Evolutionary conservation across 2,888 invertebrate genomes (phyloP), one percentile per base, ranked within the genome.

Genomic region (Aspidiotus rigidus): DNA sequence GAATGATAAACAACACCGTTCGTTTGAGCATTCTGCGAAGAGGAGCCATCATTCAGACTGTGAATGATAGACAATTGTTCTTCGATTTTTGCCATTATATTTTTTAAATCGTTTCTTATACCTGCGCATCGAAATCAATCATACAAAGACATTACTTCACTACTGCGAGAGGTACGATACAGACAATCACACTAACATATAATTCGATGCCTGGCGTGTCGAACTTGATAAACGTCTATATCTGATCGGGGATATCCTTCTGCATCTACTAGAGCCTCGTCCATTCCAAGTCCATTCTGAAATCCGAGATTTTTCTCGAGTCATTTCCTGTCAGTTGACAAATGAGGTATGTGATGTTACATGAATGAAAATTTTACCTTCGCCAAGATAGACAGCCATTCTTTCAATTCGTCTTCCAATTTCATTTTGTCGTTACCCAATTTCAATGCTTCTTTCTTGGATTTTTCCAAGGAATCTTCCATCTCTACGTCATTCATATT

Each of bases 191-290:
- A 60, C 85, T 83, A 81, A 90, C 95, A 92, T 76, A 91, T 90
- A 69, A 98, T 92, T 75, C 84, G 83, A 75, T 93, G 90, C 61
- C 97, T 83, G 0, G 95, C 91, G 77, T 89, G 86, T 66, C 96
- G 83, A 1, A 96, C 92, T 80, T 93, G 89, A 77, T 91, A 91
- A 0, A 96, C 86, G 78, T 98, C 95, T 72, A 98, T 88, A 75
- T 93, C 91, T 73, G 83, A 84, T 56, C 93, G 82, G 0, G 97
- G 97, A 79, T 83, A 98, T 0, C 92, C 95, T 74, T 94, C 88
- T 0, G 77, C 76, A 77, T 98, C 97, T 0, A 96, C 86, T 69
- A 98, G 78, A 2, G 89, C 80, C 6, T 90, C 93, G 7, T 82
- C 79, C 93, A 97, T 91, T 1, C 92, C 93, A 67, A 95, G 85